Conservation (phyloP, 1,140 invertebrate species). For the Zaprionus gabonicus region DNA sequence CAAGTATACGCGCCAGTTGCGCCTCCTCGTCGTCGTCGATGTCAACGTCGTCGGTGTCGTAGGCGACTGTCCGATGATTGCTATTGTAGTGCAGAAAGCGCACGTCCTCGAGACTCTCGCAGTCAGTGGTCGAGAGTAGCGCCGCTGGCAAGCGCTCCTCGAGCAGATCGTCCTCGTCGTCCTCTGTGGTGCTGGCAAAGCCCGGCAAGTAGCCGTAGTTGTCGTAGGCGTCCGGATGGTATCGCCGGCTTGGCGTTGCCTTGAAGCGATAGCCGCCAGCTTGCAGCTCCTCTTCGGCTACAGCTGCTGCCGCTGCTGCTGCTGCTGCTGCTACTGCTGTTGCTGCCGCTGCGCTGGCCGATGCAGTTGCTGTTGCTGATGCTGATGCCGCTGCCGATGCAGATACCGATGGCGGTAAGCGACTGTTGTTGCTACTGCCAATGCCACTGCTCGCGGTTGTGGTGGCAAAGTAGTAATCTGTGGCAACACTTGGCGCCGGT, state of each 20-base stretch:
- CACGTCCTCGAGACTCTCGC: slow-evolving; percentile 71
- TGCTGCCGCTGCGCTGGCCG: slow-evolving; percentile 50
- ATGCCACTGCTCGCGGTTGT: slow-evolving; percentile 56
- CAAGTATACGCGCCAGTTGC: slow-evolving; percentile 69
- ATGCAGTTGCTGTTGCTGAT: slow-evolving; percentile 26
- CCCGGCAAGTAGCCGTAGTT: slow-evolving; percentile 78
- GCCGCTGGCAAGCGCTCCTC: slow-evolving; percentile 68
- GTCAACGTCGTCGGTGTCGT: slow-evolving; percentile 47
- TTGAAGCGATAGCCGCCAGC: slow-evolving; percentile 77
- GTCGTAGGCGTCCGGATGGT: slow-evolving; percentile 69
- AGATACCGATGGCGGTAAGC: slow-evolving; percentile 16
- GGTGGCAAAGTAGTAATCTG: slow-evolving; percentile 69
- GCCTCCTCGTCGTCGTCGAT: slow-evolving; percentile 65
- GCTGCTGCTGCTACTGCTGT: slow-evolving; percentile 51
- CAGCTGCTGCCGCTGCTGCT: slow-evolving; percentile 37
- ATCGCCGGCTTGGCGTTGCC: slow-evolving; percentile 70
- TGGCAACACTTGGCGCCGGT: slow-evolving; percentile 66
- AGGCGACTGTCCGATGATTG: slow-evolving; percentile 54
- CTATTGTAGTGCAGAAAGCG: slow-evolving; percentile 61
- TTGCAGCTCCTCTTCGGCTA: slow-evolving; percentile 71
- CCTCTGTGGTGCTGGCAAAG: slow-evolving; percentile 72
- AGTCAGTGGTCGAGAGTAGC: slow-evolving; percentile 64
- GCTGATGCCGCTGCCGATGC: slow-evolving; percentile 36
- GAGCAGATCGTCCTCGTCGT: slow-evolving; percentile 75
- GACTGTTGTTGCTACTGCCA: slow-evolving; percentile 20